Percentiles rank a stretch among this genome's conserved stretches.
These are phyloP conservation scores for Hyperoodon ampullatus DNA, from an alignment of 2,113 vertebrate species.

Conservation along the genomic window DNA sequence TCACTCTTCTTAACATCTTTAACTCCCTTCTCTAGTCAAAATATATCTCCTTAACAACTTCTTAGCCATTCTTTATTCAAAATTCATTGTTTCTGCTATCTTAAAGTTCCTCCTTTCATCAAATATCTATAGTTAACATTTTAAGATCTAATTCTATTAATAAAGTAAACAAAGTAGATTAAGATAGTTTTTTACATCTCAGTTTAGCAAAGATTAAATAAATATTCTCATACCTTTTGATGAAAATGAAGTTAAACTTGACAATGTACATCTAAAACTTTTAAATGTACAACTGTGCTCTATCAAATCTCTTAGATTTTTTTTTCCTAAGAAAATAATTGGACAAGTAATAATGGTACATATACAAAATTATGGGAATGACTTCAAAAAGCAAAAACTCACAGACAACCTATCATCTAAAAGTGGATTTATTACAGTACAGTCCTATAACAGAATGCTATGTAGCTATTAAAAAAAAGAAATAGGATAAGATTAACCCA, in stretches of 20 bases:
- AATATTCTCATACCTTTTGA: not conserved
- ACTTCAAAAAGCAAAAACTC: constrained; percentile 40
- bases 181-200: not conserved
- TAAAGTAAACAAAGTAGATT: constrained; percentile 11
- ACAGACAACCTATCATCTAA: not conserved
- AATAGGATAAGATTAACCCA: not conserved
- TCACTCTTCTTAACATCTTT: not conserved
- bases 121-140: constrained; percentile 13
- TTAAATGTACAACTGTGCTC: not conserved
- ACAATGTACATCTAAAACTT: constrained; percentile 1
- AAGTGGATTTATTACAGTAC: not conserved
- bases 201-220: constrained; percentile 45
- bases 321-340: not conserved
- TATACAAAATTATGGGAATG: not conserved
- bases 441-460: not conserved
- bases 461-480: constrained; percentile 16
- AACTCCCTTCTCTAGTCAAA: constrained; percentile 21
- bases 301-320: constrained; percentile 40
- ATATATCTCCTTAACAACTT: not conserved
- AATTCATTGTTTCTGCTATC: not conserved
- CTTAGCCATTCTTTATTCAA: constrained; percentile 35
- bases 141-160: constrained; percentile 39
- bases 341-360: constrained; percentile 2
- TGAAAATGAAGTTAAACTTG: constrained; percentile 26
- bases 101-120: not conserved